phyloP scores from a whole-genome alignment of 2,888 invertebrate genomes.

The Thera britannica region DNA sequence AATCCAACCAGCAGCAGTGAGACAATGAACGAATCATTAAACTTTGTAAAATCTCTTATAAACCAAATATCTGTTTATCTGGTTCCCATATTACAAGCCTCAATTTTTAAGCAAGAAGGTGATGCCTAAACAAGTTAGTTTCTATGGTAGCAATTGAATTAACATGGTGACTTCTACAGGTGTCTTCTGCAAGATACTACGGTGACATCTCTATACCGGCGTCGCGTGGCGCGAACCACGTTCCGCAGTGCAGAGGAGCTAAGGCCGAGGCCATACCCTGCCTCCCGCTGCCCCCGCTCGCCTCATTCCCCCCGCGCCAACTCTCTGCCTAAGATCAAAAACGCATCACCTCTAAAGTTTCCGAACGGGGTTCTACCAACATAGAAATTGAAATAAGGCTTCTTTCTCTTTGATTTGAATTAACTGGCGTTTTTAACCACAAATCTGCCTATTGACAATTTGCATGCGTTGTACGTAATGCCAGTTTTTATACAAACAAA shows the following conservation, averaged over 20 bases:
- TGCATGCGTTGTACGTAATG: slow-evolving; percentile 2
- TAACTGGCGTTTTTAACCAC: not conserved
- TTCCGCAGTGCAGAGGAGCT: slow-evolving; percentile 76
- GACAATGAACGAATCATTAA: not conserved
- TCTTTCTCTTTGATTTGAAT: not conserved
- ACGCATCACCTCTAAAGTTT: slow-evolving; percentile 65
- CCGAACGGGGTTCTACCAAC: slow-evolving; percentile 47
- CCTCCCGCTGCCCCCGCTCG: slow-evolving; percentile 48
- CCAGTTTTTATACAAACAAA: not conserved
- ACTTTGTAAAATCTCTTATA: no score
- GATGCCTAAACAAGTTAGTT: not conserved
- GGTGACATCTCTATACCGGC: slow-evolving; percentile 64
- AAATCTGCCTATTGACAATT: not conserved
- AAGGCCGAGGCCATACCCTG: slow-evolving; percentile 65
- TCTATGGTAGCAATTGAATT: not conserved
- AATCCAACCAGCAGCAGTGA: not conserved
- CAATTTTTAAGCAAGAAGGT: no score
- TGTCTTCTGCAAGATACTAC: slow-evolving; percentile 74
- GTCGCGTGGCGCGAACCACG: slow-evolving; percentile 63
- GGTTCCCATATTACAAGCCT: no score
- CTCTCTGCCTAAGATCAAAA: slow-evolving; percentile 62
- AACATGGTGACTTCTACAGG: slow-evolving; percentile 45
- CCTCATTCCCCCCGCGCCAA: slow-evolving; percentile 59
- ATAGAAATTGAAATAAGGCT: slow-evolving; percentile 9
- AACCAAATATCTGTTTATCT: no score